Conservation (phyloP, 2,113 vertebrate species). For the Labeo rohita region DNA sequence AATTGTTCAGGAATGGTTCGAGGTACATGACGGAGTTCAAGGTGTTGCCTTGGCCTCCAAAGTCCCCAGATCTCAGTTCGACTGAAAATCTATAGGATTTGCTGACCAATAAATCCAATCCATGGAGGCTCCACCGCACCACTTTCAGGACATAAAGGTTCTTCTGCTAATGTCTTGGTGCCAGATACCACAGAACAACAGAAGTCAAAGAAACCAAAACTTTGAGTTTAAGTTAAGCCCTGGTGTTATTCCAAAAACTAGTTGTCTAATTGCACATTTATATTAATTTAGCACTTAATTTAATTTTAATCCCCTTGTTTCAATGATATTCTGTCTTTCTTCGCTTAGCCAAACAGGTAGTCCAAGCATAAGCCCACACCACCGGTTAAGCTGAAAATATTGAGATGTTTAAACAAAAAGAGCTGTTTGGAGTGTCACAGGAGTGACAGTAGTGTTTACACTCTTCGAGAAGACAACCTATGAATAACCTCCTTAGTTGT, state of each 20-base stretch:
- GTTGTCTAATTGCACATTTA: neutral
- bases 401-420: neutral
- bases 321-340: neutral
- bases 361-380: neutral
- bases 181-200: neutral
- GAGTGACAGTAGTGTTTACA: slow-evolving; percentile 17
- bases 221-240: neutral
- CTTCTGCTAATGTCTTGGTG: neutral
- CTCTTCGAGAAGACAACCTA: neutral
- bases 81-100: neutral
- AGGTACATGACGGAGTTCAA: neutral
- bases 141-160: neutral
- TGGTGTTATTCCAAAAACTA: neutral
- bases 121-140: neutral
- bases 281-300: neutral
- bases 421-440: neutral
- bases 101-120: neutral
- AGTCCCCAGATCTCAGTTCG: neutral
- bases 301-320: too few species aligned
- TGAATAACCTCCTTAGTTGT: neutral
- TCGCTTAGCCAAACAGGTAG: neutral
- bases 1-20: neutral
- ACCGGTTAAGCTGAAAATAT: neutral
- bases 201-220: too few species aligned
- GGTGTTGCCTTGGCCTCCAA: neutral